Evolutionary conservation across 2,113 vertebrate genomes (phyloP), one percentile per base, ranked within the genome.

Genomic region (Notechis scutatus): DNA sequence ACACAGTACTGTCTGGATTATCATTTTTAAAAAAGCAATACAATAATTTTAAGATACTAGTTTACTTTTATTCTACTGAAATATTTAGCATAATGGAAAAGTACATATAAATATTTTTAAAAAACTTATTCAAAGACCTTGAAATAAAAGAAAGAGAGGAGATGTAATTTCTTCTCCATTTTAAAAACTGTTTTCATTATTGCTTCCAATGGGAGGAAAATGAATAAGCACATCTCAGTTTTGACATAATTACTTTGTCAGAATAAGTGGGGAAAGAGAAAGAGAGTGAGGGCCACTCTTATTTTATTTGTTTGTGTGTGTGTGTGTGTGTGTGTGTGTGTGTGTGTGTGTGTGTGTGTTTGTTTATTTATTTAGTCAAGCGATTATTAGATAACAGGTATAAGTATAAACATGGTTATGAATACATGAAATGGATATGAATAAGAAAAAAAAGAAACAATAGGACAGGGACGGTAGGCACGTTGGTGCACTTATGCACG

Each of bases 21-120:
- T 34, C 5, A 74, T 45, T 34, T 61, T 3, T 1, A 18, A 64
- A 34, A 74, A 74, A 74, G 14, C 64, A 74, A 34, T 55, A 93
- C 64, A 93, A 14, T 69, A 1, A 57, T 7, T 92, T 95, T 39
- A 90, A 90, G 94, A 95, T 87, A 0, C 4, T 9, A 90, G 45
- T 45, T 59, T 4, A 92, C 59, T 29, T 89, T 42, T 85, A 91
- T 34, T 26, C 10, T n/a, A 74, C 34, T 91, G 50, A 55, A 81
- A 45, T 21, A 89, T n/a, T 92, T 45, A 74, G 2, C 47, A 15
- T 34, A 69, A 61, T 39, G n/a, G 69, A 20, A 81, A 81, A 81
- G 69, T 6, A 81, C 6, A 81, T 39, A 81, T 39, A 81, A 74
- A 74, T 34, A 74, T 34, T 64, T 29, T 56, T 56, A 1, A 26